Percentiles rank a stretch among this genome's conserved stretches.
phyloP scores from a whole-genome alignment of 1,140 invertebrate species.

The Eciton burchellii region DNA sequence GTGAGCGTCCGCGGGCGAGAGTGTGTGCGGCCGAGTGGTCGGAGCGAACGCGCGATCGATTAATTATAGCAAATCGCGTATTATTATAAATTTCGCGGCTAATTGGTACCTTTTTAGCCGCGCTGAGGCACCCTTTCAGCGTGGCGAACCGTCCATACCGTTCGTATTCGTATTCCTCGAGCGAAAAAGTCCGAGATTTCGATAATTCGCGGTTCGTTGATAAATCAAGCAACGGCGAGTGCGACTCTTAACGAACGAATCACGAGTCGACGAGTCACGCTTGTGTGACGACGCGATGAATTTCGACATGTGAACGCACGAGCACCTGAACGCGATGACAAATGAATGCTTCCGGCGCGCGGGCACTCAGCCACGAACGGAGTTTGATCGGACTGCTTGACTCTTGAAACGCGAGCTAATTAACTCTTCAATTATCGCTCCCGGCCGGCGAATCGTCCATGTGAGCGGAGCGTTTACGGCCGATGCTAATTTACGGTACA shows the following conservation, averaged over 20 bases:
- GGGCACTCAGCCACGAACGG: not conserved
- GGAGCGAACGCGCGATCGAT: slow-evolving; percentile 74
- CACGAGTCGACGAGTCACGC: not conserved
- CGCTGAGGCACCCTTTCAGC: slow-evolving; percentile 11
- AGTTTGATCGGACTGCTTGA: slow-evolving; percentile 33
- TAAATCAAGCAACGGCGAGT: not conserved
- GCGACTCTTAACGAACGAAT: slow-evolving; percentile 30
- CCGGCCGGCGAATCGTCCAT: slow-evolving; percentile 33
- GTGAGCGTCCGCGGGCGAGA: slow-evolving; percentile 8
- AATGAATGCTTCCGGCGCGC: slow-evolving; percentile 40
- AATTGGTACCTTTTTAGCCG: slow-evolving; percentile 65
- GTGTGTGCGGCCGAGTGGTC: slow-evolving; percentile 53
- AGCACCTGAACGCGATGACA: slow-evolving; percentile 46
- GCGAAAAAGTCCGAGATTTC: not conserved
- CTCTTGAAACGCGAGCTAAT: slow-evolving; percentile 56
- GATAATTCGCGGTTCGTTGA: slow-evolving; percentile 8
- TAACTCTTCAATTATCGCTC: slow-evolving; percentile 60
- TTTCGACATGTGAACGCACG: not conserved
- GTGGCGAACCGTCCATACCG: not conserved
- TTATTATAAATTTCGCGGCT: slow-evolving; percentile 76
- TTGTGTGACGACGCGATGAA: slow-evolving; percentile 17
- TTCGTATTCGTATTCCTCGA: slow-evolving; percentile 23
- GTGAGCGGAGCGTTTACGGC: slow-evolving; percentile 61
- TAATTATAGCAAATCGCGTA: slow-evolving; percentile 77
- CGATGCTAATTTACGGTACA: slow-evolving; percentile 65